Conservation (phyloP, 2,797 vertebrate genomes). For the Lithobates sylvaticus region DNA sequence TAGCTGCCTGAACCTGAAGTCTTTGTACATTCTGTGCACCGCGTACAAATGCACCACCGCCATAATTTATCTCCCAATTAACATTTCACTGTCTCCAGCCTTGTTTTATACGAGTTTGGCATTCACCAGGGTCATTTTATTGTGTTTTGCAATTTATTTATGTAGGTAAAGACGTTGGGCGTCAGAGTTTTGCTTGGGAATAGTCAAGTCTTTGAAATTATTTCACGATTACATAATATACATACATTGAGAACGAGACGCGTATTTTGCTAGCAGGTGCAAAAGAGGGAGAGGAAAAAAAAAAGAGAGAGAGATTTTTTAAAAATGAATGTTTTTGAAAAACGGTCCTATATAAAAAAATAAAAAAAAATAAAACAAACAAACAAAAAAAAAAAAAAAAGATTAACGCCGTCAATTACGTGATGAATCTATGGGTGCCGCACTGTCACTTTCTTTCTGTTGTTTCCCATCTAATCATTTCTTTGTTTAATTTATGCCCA, state of each 20-base stretch:
- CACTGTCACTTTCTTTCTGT: conserved; percentile 12
- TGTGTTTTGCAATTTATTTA: conserved; percentile 43
- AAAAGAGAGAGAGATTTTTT: background rate
- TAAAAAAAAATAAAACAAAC: too few relatives aligned
- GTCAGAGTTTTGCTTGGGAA: conserved; percentile 2
- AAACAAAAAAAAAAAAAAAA: background rate
- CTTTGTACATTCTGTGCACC: conserved; percentile 6
- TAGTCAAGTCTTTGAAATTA: background rate
- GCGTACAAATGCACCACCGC: conserved; percentile 19
- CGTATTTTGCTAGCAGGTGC: background rate
- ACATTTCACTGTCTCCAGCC: conserved; percentile 39
- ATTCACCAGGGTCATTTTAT: conserved; percentile 45
- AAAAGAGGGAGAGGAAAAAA: background rate
- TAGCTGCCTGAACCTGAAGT: background rate
- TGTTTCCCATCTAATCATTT: conserved; percentile 26
- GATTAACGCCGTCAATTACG: background rate
- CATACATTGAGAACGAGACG: background rate
- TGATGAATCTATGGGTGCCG: background rate
- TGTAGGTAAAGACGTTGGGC: conserved; percentile 26
- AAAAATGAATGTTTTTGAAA: background rate
- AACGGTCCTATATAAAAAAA: background rate
- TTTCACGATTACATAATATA: conserved; percentile 13
- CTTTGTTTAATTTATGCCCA: conserved; percentile 55
- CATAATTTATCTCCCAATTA: conserved; percentile 57
- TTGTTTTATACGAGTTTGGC: conserved; percentile 50